A percentile compares a stretch with the other conserved stretches of the same genome.
Conservation (phyloP, 2,888 invertebrate species). For the Acleris holmiana region DNA sequence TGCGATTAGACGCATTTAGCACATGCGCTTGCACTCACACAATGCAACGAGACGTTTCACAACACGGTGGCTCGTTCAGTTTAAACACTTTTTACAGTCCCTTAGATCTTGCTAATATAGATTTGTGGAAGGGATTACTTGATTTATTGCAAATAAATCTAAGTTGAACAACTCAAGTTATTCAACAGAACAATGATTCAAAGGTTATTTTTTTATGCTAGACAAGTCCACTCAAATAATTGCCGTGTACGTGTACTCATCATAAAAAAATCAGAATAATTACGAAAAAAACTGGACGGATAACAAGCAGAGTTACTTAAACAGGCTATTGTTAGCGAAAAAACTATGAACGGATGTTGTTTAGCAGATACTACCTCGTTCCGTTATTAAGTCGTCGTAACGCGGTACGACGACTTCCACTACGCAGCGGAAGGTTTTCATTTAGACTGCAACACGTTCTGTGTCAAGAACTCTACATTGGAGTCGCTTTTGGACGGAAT, state of each 20-base stretch:
- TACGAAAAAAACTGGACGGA: conserved; percentile 23
- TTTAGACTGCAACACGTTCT: not conserved
- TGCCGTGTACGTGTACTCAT: not conserved
- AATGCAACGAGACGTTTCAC: conserved; percentile 1
- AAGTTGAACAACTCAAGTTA: too few relatives aligned
- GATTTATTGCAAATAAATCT: too few relatives aligned
- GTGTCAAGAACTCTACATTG: too few relatives aligned
- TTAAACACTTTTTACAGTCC: too few relatives aligned
- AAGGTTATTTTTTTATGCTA: too few relatives aligned
- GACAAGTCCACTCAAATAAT: not conserved
- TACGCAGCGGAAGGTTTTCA: conserved; percentile 13
- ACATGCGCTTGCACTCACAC: conserved; percentile 5
- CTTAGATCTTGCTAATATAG: too few relatives aligned
- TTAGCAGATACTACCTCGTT: conserved; percentile 23
- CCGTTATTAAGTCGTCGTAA: conserved; percentile 23
- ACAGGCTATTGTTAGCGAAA: conserved; percentile 26
- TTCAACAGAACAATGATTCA: too few relatives aligned
- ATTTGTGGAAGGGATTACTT: too few relatives aligned
- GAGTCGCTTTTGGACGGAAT: too few relatives aligned
- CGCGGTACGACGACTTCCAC: conserved; percentile 22
- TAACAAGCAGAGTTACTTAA: conserved; percentile 25
- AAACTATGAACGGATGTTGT: conserved; percentile 35
- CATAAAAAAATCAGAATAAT: conserved; percentile 30
- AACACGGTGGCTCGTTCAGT: not conserved
- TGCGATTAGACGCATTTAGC: conserved; percentile 6